Conservation (phyloP, 2,797 vertebrate species). For the Poecilia velifera region DNA sequence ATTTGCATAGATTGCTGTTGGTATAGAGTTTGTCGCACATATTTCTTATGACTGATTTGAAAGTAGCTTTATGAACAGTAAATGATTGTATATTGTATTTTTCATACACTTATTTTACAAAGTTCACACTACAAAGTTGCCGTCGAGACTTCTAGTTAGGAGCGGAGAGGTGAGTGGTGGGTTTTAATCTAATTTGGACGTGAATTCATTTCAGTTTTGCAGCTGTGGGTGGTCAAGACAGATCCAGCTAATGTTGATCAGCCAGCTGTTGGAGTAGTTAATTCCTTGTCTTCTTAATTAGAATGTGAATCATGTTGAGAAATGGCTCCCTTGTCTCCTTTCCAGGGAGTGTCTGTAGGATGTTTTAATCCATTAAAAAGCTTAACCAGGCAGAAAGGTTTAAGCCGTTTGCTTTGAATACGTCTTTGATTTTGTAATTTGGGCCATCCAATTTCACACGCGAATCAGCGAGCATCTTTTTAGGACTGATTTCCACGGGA, state of each 20-base stretch:
- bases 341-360: slow-evolving; percentile 5
- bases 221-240: slow-evolving; percentile 26
- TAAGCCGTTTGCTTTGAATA: slow-evolving; percentile 1
- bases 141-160: background rate
- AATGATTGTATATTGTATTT: background rate
- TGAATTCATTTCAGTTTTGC: slow-evolving; percentile 5
- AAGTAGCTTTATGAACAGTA: background rate
- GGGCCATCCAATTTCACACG: background rate
- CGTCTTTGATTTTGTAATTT: background rate
- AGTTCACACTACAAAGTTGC: background rate
- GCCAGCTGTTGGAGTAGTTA: slow-evolving; percentile 25
- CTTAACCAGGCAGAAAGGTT: slow-evolving; percentile 10
- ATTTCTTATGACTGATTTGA: background rate
- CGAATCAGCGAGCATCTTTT: background rate
- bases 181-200: background rate
- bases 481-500: background rate
- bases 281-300: slow-evolving; percentile 14
- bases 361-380: slow-evolving; percentile 5
- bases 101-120: background rate
- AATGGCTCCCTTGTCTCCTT: slow-evolving; percentile 5
- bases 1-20: slow-evolving; percentile 28
- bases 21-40: background rate
- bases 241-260: slow-evolving; percentile 32
- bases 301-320: slow-evolving; percentile 13
- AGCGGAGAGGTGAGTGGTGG: background rate